Evolutionary conservation across 2,888 invertebrate genomes (phyloP), one percentile per base, ranked within the genome.

Genomic region (Coecobrya sp.): DNA sequence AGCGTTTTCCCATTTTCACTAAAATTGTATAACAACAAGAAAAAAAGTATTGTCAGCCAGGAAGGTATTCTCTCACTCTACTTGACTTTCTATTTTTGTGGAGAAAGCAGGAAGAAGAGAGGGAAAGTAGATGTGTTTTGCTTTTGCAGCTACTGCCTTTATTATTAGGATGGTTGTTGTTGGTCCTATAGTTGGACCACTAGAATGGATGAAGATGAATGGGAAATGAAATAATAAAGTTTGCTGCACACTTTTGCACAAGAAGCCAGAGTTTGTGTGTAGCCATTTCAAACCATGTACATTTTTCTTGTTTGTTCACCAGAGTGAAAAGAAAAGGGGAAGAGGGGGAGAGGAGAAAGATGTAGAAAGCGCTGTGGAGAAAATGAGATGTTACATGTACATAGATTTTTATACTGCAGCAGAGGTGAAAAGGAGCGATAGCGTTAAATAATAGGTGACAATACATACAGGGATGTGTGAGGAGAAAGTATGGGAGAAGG

Each of bases 131-230:
- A 25, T 81, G 16, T 22, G 42, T 36, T 2, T 36, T 36, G 3
- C 36, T 7, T 2, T 36, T 36, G 36, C 36, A 4, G 36, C 36
- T n/a, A n/a, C n/a, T n/a, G n/a, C n/a, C n/a, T 36, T 36, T 36
- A n/a, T 76, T 81, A 45, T 59, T 81, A 8, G 52, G 45, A 27
- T 81, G n/a, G 76, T 49, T 52, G 30, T 27, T 55, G 45, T 16
- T 73, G 73, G 45, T 30, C 11, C 55, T 30, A 27, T 1, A 62
- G 65, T 16, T 30, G 62, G n/a, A n/a, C n/a, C 10, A 25, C 5
- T 22, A n/a, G n/a, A 19, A 55, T n/a, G 76, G 62, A 84, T 65
- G 45, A 65, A 84, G 84, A 84, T 76, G 49, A 76, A 76, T 76
- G 19, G 13, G 76, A 62, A 65, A 30, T 62, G 55, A 62, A 84